A percentile compares a stretch with the other conserved stretches of the same genome.
These are phyloP conservation scores for Drosophila teissieri DNA, from an alignment of 1,140 invertebrate species.

Conservation along the genomic window DNA sequence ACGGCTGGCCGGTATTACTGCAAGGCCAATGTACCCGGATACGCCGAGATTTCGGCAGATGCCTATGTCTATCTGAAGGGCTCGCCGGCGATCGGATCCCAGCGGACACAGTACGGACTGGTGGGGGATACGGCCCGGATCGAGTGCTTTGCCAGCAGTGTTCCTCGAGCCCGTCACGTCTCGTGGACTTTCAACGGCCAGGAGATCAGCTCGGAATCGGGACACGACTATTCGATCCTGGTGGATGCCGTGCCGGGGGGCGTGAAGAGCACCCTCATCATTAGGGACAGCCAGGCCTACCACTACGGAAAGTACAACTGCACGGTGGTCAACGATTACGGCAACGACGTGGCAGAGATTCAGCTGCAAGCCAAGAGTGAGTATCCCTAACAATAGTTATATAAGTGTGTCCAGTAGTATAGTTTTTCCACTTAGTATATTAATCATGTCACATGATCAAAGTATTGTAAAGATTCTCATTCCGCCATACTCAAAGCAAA, in stretches of 20 bases:
- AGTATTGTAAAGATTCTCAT: no score
- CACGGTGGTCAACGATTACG: constrained; percentile 95
- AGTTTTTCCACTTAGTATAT: no score
- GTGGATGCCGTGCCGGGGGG: constrained; percentile 88
- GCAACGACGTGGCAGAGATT: constrained; percentile 93
- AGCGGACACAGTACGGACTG: constrained; percentile 90
- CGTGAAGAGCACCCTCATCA: constrained; percentile 92
- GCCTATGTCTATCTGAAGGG: constrained; percentile 94
- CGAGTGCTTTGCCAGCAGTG: constrained; percentile 94
- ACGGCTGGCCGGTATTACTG: constrained; percentile 95
- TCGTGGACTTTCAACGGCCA: constrained; percentile 93
- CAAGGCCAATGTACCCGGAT: constrained; percentile 93
- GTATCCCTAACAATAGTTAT: constrained; percentile 60
- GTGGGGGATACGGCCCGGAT: constrained; percentile 92
- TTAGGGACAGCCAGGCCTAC: constrained; percentile 91
- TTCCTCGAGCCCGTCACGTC: constrained; percentile 93
- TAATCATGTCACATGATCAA: no score
- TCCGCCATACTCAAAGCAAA: not conserved
- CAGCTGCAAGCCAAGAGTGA: constrained; percentile 92
- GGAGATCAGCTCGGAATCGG: constrained; percentile 89
- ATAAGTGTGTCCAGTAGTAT: no score
- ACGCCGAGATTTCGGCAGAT: constrained; percentile 92
- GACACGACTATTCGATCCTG: constrained; percentile 88
- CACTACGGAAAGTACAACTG: constrained; percentile 98
- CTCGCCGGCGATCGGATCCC: constrained; percentile 93